Evolutionary conservation across 1,140 invertebrate species (phyloP), one percentile per base, ranked within the genome.

Genomic region (Halyomorpha halys): DNA sequence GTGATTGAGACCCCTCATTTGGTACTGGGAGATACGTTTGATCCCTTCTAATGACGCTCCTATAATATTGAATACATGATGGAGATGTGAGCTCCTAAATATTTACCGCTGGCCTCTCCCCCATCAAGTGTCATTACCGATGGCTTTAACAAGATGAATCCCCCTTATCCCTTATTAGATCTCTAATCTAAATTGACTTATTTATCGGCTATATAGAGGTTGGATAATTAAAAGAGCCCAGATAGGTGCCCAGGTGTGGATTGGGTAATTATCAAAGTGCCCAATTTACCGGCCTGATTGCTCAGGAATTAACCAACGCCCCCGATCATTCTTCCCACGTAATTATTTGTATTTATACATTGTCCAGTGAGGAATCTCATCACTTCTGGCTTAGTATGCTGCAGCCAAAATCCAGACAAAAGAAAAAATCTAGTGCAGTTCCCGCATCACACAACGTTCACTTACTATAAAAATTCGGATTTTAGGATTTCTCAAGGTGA

Each of bases 111-210:
- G 53, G 30, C 53, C 53, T 27, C 15, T 27, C 15, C 53, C 21
- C 53, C 30, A 56, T 56, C 53, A 56, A 56, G 53, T 56, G 53
- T 56, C 53, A 56, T 60, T 60, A 39, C 27, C 39, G 30, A 60
- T 49, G 34, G 16, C 21, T 44, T 23, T 44, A 19, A 62, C 61
- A 47, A 30, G 30, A 23, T 62, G 16, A 18, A 62, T 27, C 44
- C 61, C n/a, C 51, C 63, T 56, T 49, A 39, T 64, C 30, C 39
- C 44, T 64, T 56, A 56, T 53, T 64, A 54, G 34, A 44, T 23
- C 49, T 39, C 27, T 53, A 56, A 64, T 64, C 63, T 64, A 64
- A 64, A 64, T 64, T 64, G 63, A 64, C 63, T 64, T 59, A 64
- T 64, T 64, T 64, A 64, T 59, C 47, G 27, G 47, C 49, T 27